Conservation (phyloP, 2,113 vertebrate genomes). For the Leuciscus idus region DNA sequence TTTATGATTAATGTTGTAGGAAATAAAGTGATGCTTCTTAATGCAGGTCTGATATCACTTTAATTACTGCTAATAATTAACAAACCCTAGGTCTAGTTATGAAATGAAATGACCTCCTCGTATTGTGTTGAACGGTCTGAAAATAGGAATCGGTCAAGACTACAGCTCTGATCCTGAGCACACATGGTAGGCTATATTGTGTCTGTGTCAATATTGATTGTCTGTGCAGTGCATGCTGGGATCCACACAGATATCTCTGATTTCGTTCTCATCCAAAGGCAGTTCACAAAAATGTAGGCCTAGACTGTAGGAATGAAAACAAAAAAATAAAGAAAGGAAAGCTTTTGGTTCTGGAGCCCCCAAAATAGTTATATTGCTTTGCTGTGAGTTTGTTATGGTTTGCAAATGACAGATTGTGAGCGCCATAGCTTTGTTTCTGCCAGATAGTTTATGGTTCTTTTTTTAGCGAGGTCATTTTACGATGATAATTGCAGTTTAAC, state of each 20-base stretch:
- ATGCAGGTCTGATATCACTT: not conserved
- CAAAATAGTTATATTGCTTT: not conserved
- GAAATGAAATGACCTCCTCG: too few species aligned
- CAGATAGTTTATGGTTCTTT: constrained; percentile 5
- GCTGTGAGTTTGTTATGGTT: constrained; percentile 49
- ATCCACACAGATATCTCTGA: not conserved
- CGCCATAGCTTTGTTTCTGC: constrained; percentile 27
- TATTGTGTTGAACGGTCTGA: not conserved
- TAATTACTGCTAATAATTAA: not conserved
- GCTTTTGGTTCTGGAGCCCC: not conserved
- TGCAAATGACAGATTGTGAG: constrained; percentile 40
- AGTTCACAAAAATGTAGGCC: not conserved
- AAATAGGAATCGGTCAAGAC: constrained; percentile 2
- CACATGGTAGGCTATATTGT: not conserved
- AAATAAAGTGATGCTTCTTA: not conserved
- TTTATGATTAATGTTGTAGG: not conserved
- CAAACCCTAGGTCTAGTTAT: not conserved
- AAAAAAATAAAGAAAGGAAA: not conserved
- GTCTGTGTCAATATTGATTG: constrained; percentile 51
- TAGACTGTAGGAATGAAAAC: not conserved
- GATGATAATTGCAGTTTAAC: not conserved
- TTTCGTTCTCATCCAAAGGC: not conserved
- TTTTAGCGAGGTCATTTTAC: not conserved
- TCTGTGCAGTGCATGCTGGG: constrained; percentile 27
- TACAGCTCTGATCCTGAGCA: constrained; percentile 22